phyloP scores from a whole-genome alignment of 2,113 vertebrate genomes.

The Macrotus californicus region DNA sequence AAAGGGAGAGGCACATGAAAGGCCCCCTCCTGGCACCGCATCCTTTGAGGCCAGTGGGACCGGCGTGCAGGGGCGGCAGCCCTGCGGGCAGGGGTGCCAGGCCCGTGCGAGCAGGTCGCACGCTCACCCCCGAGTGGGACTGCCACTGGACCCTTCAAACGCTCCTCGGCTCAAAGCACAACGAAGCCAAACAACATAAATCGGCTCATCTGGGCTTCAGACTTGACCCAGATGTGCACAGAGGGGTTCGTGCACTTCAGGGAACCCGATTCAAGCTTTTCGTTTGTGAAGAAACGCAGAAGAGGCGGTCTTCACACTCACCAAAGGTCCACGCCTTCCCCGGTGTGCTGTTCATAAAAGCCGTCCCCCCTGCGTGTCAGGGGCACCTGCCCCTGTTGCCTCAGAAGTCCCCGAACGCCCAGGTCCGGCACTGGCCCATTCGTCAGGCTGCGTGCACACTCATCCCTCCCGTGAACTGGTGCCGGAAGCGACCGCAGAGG shows the following conservation, averaged over 20 bases:
- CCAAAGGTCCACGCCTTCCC: conserved; percentile 36
- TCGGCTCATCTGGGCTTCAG: conserved; percentile 66
- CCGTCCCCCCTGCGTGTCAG: neutral
- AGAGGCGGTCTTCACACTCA: conserved; percentile 52
- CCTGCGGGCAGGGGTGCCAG: conserved; percentile 41
- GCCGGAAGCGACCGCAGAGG: neutral
- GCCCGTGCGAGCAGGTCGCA: conserved; percentile 42
- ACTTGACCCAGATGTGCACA: conserved; percentile 65
- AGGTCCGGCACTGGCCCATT: neutral
- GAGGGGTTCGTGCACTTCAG: conserved; percentile 63
- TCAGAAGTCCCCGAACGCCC: conserved; percentile 65
- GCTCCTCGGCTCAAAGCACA: conserved; percentile 62
- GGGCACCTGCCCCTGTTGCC: conserved; percentile 61
- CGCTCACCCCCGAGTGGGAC: conserved; percentile 49
- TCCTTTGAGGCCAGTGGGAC: conserved; percentile 63
- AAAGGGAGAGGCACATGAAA: conserved; percentile 63
- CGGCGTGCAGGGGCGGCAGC: conserved; percentile 59
- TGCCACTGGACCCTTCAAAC: conserved; percentile 59
- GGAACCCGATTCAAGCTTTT: conserved; percentile 59
- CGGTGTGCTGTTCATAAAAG: conserved; percentile 50
- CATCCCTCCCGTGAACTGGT: conserved; percentile 20
- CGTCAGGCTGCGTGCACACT: neutral
- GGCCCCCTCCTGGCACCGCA: conserved; percentile 50
- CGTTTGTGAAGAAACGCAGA: conserved; percentile 55
- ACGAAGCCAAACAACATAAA: conserved; percentile 67